Evolutionary conservation across 2,113 vertebrate genomes (phyloP), one percentile per base, ranked within the genome.

Genomic region (Alligator sinensis): DNA sequence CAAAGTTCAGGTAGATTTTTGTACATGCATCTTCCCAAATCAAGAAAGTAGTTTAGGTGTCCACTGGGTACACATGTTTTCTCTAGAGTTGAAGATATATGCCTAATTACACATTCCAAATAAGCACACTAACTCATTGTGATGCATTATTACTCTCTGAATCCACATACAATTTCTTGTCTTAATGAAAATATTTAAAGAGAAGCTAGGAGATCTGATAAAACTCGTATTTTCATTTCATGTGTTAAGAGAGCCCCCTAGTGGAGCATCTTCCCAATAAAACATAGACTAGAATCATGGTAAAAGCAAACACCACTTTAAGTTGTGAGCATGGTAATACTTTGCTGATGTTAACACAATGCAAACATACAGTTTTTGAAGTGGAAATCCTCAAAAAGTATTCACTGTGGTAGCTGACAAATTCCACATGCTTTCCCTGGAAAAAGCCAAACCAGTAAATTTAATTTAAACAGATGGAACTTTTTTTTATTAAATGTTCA

Each of bases 181-280:
- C 25, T 80, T 61, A 81, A 28, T 63, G 24, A 38, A 30, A 66
- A 27, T 28, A 24, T 18, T 0, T 11, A 55, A 4, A 11, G 3
- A 25, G 63, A 18, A 82, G 6, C 1, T 30, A 16, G 9, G 28
- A 16, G 34, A 1, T 2, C 4, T 4, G 84, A 24, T 10, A 0
- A 0, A 47, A 82, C 58, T 38, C 70, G 1, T 18, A 11, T 88
- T 81, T 96, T 77, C 57, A 25, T 97, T 96, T 70, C 55, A 60
- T 3, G 95, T 90, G 97, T 78, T 89, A 77, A 85, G 95, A 96
- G 94, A 91, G 97, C 97, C 98, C 98, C 97, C 98, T 98, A 60
- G 97, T 96, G 98, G 97, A 96, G 76, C 5, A 17, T 12, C 4
- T 64, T 61, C 66, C 14, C 21, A 74, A 38, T 74, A 74, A 74